Percentiles rank a stretch among this genome's conserved stretches.
Evolutionary conservation across 2,113 vertebrate genomes (phyloP).

Genomic region (Atrichornis clamosus): DNA sequence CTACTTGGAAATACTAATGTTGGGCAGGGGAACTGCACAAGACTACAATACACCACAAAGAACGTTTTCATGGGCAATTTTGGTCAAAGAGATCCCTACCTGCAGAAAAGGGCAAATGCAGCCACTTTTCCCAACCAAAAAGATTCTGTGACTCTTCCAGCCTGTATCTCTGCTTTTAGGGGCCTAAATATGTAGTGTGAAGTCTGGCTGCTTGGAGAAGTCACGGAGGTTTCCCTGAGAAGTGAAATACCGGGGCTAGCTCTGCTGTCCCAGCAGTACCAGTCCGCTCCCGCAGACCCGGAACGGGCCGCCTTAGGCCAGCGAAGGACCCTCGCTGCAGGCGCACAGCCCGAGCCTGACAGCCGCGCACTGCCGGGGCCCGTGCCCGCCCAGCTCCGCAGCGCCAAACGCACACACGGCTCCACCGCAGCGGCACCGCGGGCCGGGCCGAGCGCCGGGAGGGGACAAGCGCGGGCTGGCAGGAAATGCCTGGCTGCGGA

Average conservation of each 20-base stretch:
- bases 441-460: background rate
- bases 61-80: background rate
- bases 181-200: background rate
- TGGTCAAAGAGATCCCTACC: background rate
- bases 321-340: background rate
- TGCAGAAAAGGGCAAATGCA: background rate
- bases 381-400: fast-evolving
- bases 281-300: fast-evolving
- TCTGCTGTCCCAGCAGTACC: background rate
- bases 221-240: background rate
- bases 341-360: background rate
- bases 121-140: background rate
- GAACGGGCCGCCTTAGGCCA: background rate
- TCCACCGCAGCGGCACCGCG: background rate
- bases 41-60: background rate
- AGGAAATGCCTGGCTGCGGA: background rate
- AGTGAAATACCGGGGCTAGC: background rate
- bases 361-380: background rate
- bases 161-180: background rate
- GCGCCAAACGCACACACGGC: fast-evolving
- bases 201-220: background rate
- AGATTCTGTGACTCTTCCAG: background rate
- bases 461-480: background rate
- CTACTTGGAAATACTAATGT: background rate
- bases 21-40: background rate